phyloP scores from a whole-genome alignment of 2,797 vertebrate species.

The Hozukius guyotensis region DNA sequence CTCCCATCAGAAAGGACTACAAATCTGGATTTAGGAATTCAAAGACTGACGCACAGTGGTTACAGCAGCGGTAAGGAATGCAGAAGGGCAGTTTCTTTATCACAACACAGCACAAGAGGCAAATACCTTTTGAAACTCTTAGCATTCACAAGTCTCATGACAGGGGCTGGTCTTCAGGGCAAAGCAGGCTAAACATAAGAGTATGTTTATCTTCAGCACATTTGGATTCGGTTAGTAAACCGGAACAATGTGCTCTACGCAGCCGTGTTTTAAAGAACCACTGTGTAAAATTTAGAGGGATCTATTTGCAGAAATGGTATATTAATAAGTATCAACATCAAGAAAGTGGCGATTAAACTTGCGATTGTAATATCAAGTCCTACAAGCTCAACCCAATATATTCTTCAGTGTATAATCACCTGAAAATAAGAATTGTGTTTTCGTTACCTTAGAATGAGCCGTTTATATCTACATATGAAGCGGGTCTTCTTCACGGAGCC shows the following conservation, averaged over 20 bases:
- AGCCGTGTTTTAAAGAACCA: neutral
- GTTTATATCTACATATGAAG: too few relatives aligned
- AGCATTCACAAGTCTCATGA: neutral
- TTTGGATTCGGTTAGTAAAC: neutral
- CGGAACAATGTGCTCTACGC: neutral
- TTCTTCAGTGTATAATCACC: too few relatives aligned
- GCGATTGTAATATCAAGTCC: fast-evolving
- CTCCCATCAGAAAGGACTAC: neutral
- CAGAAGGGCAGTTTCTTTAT: constrained; percentile 44
- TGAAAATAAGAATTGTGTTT: too few relatives aligned
- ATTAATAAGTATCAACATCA: too few relatives aligned
- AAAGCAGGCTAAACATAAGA: neutral
- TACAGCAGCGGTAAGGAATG: constrained; percentile 48
- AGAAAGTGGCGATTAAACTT: too few relatives aligned
- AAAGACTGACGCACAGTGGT: constrained; percentile 19
- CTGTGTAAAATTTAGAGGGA: fast-evolving
- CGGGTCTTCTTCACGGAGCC: too few relatives aligned
- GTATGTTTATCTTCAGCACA: neutral
- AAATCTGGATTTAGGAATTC: constrained; percentile 16
- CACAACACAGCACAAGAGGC: constrained; percentile 1
- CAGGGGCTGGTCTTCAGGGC: neutral
- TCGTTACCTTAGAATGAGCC: too few relatives aligned
- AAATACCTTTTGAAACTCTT: constrained; percentile 5
- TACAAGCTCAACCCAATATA: too few relatives aligned
- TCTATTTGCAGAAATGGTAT: too few relatives aligned